Evolutionary conservation across 2,888 invertebrate genomes (phyloP).

Genomic region (Lasioglossum zephyrum): DNA sequence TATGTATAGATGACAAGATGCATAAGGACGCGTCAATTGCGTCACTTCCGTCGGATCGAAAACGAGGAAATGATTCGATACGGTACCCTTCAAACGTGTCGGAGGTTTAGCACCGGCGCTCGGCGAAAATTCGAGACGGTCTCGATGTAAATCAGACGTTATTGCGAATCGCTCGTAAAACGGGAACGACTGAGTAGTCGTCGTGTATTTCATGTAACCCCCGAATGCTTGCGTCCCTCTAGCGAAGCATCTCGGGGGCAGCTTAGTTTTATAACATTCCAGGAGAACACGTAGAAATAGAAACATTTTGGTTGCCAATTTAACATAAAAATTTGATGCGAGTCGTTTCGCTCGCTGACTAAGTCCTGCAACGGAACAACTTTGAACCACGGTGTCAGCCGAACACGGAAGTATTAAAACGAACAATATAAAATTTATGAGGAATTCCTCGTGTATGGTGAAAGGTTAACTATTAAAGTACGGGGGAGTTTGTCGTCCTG

Average conservation of each 20-base stretch:
- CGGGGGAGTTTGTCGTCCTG: background rate
- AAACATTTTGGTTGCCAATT: slow-evolving; percentile 14
- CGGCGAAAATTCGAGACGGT: background rate
- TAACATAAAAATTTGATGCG: slow-evolving; percentile 12
- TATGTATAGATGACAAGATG: slow-evolving; percentile 28
- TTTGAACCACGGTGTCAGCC: background rate
- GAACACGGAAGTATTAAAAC: background rate
- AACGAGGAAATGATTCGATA: slow-evolving; percentile 36
- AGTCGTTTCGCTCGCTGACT: background rate
- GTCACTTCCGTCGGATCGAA: slow-evolving; percentile 41
- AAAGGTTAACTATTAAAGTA: background rate
- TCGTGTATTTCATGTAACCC: background rate
- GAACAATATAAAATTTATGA: background rate
- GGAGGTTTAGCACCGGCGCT: slow-evolving; percentile 9
- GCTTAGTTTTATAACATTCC: slow-evolving; percentile 14
- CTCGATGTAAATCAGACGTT: background rate
- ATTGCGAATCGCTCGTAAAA: slow-evolving; percentile 13
- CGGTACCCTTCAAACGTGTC: slow-evolving; percentile 8
- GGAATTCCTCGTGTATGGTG: background rate
- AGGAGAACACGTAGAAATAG: slow-evolving; percentile 11
- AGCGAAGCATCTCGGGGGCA: background rate
- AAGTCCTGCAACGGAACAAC: background rate
- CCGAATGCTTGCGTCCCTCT: background rate
- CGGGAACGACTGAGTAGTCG: slow-evolving; percentile 4
- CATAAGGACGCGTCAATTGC: slow-evolving; percentile 47